Evolutionary conservation across 2,888 invertebrate genomes (phyloP).

Genomic region (Andricus curvator): DNA sequence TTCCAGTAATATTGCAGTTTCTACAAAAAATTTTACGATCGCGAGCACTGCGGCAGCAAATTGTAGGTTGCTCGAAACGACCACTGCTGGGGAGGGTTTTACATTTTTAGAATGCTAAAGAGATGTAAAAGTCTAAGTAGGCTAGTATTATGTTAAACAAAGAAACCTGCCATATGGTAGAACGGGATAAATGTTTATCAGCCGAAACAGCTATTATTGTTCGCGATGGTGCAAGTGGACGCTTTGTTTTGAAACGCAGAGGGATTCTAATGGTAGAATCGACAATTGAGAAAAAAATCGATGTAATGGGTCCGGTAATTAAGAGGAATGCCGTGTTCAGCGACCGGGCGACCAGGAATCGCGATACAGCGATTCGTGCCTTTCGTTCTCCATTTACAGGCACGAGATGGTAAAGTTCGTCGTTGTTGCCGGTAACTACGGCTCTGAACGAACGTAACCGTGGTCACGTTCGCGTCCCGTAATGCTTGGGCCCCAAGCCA

Average conservation of each 20-base stretch:
- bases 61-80: conserved; percentile 23
- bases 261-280: conserved; percentile 22
- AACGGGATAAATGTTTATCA: neutral
- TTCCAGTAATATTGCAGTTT: conserved; percentile 29
- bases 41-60: neutral
- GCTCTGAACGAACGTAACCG: conserved; percentile 50
- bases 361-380: conserved; percentile 52
- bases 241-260: conserved; percentile 28
- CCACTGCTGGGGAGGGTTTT: conserved; percentile 2
- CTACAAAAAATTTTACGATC: conserved; percentile 23
- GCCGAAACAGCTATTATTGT: neutral
- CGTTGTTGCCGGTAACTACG: conserved; percentile 52
- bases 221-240: neutral
- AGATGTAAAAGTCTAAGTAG: conserved; percentile 17
- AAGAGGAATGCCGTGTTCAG: conserved; percentile 58
- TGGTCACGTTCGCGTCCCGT: conserved; percentile 51
- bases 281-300: conserved; percentile 43
- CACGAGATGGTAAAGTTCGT: conserved; percentile 57
- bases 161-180: neutral
- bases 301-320: conserved; percentile 57
- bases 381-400: conserved; percentile 55
- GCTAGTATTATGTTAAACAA: neutral
- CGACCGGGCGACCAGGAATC: conserved; percentile 49
- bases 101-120: neutral
- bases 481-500: conserved; percentile 30